A percentile compares a stretch with the other conserved stretches of the same genome.
Conservation (phyloP, 2,888 invertebrate genomes). For the Pachycephus smyrnensis region DNA sequence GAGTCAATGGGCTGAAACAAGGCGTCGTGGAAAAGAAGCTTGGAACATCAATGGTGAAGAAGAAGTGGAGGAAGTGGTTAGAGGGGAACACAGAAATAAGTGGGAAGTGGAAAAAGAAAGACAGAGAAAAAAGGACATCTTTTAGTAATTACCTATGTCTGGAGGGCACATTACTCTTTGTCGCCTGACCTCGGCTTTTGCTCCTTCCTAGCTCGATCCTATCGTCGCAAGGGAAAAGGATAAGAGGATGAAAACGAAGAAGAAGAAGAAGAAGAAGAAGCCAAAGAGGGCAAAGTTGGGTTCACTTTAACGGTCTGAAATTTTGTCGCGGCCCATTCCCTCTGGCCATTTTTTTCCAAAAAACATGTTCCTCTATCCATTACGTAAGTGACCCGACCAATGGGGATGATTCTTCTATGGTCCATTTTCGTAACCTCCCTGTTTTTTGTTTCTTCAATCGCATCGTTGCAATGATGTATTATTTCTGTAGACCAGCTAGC, state of each 20-base stretch:
- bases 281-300: background rate
- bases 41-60: constrained; percentile 3
- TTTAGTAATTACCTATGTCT: constrained; percentile 45
- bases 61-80: background rate
- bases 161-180: constrained; percentile 47
- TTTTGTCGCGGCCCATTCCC: background rate
- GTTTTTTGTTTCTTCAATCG: background rate
- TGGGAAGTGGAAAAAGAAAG: constrained; percentile 14
- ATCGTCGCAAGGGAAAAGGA: constrained; percentile 16
- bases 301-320: background rate
- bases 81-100: constrained; percentile 19
- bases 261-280: background rate
- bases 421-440: background rate
- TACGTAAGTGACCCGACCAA: background rate
- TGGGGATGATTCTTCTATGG: background rate
- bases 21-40: background rate
- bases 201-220: constrained; percentile 12
- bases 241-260: background rate
- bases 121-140: constrained; percentile 29
- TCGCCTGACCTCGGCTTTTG: constrained; percentile 23
- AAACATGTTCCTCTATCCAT: background rate
- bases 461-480: background rate
- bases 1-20: background rate
- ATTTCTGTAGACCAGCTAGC: background rate
- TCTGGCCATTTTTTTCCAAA: background rate